A percentile compares a stretch with the other conserved stretches of the same genome.
Conservation (phyloP, 2,888 invertebrate species). For the Parnassius mnemosyne region DNA sequence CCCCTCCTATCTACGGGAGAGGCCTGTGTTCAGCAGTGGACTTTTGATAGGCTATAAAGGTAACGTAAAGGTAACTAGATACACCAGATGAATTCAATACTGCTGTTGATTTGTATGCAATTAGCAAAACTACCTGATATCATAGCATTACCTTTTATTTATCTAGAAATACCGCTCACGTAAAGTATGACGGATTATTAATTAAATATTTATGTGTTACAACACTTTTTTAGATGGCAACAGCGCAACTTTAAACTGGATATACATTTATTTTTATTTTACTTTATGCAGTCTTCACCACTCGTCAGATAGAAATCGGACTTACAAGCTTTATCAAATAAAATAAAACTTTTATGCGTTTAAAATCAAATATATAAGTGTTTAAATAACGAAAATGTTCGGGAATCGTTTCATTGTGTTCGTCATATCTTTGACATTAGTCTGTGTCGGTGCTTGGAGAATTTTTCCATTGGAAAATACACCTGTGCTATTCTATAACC, state of each 20-base stretch:
- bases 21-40: too few species aligned
- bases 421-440: slow-evolving; percentile 16
- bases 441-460: slow-evolving; percentile 34
- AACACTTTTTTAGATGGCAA: slow-evolving; percentile 35
- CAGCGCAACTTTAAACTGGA: slow-evolving; percentile 21
- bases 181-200: slow-evolving; percentile 1
- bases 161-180: background rate
- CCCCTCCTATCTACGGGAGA: too few species aligned
- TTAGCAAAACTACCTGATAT: background rate
- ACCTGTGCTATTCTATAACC: slow-evolving; percentile 21
- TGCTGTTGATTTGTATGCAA: background rate
- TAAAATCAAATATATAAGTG: slow-evolving; percentile 23
- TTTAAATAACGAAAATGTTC: slow-evolving; percentile 30
- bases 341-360: slow-evolving; percentile 35
- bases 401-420: slow-evolving; percentile 27
- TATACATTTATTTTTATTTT: slow-evolving; percentile 29
- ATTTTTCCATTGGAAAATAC: slow-evolving; percentile 46
- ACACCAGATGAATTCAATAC: too few species aligned
- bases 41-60: too few species aligned
- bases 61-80: too few species aligned
- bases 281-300: slow-evolving; percentile 12
- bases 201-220: slow-evolving; percentile 1
- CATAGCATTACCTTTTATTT: background rate
- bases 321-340: slow-evolving; percentile 41
- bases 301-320: slow-evolving; percentile 33